Evolutionary conservation across 1,140 invertebrate species (phyloP).

Genomic region (Platyura marginata): DNA sequence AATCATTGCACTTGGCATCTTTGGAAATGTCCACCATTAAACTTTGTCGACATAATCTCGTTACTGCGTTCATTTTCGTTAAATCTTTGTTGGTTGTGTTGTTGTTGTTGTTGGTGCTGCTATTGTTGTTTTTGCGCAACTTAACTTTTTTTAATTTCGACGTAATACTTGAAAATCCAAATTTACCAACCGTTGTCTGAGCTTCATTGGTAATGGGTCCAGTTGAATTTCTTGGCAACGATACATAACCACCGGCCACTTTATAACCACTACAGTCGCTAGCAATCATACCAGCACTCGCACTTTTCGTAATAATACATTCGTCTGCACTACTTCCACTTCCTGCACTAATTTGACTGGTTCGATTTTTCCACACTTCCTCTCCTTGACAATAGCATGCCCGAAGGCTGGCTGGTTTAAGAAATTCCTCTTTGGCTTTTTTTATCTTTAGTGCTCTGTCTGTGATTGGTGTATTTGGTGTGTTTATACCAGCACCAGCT

Average conservation of each 20-base stretch:
- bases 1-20: background rate
- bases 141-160: constrained; percentile 38
- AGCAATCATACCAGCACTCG: constrained; percentile 48
- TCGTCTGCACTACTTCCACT: constrained; percentile 24
- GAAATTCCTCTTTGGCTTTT: constrained; percentile 41
- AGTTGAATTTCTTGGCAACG: constrained; percentile 14
- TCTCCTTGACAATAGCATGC: background rate
- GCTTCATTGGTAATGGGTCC: constrained; percentile 12
- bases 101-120: no score
- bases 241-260: constrained; percentile 18
- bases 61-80: constrained; percentile 32
- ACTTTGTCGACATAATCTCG: constrained; percentile 44
- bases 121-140: constrained; percentile 23
- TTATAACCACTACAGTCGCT: constrained; percentile 19
- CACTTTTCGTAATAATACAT: constrained; percentile 36
- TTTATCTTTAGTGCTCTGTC: constrained; percentile 34
- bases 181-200: constrained; percentile 25
- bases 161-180: constrained; percentile 39
- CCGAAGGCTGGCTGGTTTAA: constrained; percentile 16
- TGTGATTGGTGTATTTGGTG: constrained; percentile 7
- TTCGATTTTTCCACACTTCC: constrained; percentile 17
- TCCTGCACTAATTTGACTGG: constrained; percentile 35
- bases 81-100: no score
- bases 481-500: background rate
- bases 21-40: background rate